A percentile compares a stretch with the other conserved stretches of the same genome.
Evolutionary conservation across 2,888 invertebrate genomes (phyloP).

Genomic region (Calameuta filiformis): DNA sequence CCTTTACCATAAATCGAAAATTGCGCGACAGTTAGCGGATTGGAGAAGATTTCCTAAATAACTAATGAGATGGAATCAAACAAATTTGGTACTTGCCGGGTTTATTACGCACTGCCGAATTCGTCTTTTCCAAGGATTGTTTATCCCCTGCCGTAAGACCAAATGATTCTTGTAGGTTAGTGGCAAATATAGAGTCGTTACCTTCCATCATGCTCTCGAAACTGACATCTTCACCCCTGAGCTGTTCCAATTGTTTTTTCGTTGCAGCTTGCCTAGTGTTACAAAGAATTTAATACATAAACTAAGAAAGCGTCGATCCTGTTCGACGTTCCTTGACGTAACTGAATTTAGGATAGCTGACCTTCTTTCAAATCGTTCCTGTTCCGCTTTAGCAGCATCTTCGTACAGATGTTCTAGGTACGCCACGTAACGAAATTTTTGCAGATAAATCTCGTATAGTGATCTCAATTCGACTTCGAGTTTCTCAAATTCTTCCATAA

Average conservation of each 20-base stretch:
- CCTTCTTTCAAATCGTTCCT: constrained; percentile 81
- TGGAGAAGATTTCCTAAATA: constrained; percentile 3
- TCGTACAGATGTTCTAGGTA: constrained; percentile 89
- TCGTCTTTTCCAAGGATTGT: constrained; percentile 41
- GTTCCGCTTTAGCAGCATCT: constrained; percentile 81
- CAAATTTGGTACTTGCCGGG: constrained; percentile 31
- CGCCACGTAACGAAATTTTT: constrained; percentile 87
- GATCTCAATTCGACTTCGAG: constrained; percentile 86
- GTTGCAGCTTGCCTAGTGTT: constrained; percentile 64
- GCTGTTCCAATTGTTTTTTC: constrained; percentile 70
- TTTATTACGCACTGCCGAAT: constrained; percentile 36
- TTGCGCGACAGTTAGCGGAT: neutral
- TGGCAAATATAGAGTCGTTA: constrained; percentile 60
- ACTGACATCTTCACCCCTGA: constrained; percentile 69
- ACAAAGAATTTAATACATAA: neutral
- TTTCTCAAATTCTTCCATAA: constrained; percentile 94
- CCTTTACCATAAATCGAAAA: constrained; percentile 20
- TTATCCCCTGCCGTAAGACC: constrained; percentile 48
- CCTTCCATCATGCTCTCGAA: constrained; percentile 66
- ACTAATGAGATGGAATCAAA: neutral
- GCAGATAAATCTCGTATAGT: constrained; percentile 88
- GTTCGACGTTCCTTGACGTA: constrained; percentile 9
- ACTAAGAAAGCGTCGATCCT: neutral
- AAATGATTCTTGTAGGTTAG: constrained; percentile 56
- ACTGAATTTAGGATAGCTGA: constrained; percentile 53